These are phyloP conservation scores for Cherax destructor DNA, from an alignment of 1,140 invertebrate genomes.

Conservation along the genomic window DNA sequence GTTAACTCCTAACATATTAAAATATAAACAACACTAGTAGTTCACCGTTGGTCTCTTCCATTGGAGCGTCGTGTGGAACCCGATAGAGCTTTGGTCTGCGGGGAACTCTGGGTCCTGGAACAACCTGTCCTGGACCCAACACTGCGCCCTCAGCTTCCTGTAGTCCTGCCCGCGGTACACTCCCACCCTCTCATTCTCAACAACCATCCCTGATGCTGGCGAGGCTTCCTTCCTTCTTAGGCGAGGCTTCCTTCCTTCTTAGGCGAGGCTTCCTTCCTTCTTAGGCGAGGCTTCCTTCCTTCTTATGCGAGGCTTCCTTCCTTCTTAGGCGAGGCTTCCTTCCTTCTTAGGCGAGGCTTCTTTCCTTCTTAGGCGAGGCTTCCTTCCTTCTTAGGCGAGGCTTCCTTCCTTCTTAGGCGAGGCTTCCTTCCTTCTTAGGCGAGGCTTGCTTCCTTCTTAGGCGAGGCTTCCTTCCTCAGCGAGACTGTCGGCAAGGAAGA, in stretches of 20 bases:
- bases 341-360: too few species aligned
- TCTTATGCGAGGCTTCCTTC: too few species aligned
- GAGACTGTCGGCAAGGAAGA: neutral
- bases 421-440: too few species aligned
- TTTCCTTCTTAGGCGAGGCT: too few species aligned
- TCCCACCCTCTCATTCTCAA: neutral
- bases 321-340: neutral
- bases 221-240: neutral
- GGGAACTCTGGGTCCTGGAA: slow-evolving; percentile 72
- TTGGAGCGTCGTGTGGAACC: slow-evolving; percentile 45
- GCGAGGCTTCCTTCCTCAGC: too few species aligned
- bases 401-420: too few species aligned
- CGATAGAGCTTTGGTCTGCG: slow-evolving; percentile 64
- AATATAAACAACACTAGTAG: neutral
- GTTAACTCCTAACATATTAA: neutral
- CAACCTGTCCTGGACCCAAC: slow-evolving; percentile 47
- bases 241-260: too few species aligned
- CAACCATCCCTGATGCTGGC: neutral
- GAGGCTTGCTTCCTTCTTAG: too few species aligned
- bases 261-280: too few species aligned
- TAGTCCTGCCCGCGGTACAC: slow-evolving; percentile 45
- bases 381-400: neutral
- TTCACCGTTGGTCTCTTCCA: slow-evolving; percentile 62
- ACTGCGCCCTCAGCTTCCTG: slow-evolving; percentile 49
- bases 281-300: too few species aligned